Evolutionary conservation across 2,888 invertebrate genomes (phyloP), one percentile per base, ranked within the genome.

Genomic region (Adineta ricciae): DNA sequence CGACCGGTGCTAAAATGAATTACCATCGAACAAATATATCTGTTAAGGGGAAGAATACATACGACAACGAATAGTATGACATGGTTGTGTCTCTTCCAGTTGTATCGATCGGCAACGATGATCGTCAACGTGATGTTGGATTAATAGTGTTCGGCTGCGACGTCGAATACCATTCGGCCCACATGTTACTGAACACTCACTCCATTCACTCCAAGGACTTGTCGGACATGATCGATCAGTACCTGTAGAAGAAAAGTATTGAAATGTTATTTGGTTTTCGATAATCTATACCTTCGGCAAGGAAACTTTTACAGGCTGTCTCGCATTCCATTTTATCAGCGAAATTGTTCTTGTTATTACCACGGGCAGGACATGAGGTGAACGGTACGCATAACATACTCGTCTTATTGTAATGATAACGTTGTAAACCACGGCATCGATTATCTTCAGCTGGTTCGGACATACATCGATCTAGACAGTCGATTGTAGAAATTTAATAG

Each of bases 131-230:
- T n/a, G 32, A 24, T n/a, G 38, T 8, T 41, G 7, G 38, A 11
- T 41, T 9, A 78, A n/a, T 41, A 41, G 41, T 78, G 41, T n/a
- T 41, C 78, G 78, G 14, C 8, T 32, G n/a, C 78, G 38, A n/a
- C 41, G 38, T 19, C 41, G 78, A 9, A 38, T 11, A 41, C 78
- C 78, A 41, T 41, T 41, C 8, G 16, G 32, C 0, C 96, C 96
- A 90, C 96, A 96, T 27, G 93, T 92, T 11, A 93, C 94, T 88
- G 93, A 94, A 90, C 96, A 96, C 1, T 92, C 91, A 46, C 94
- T 93, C 96, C 96, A 96, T 83, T 93, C 93, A 46, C 94, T 92
- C 96, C 96, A 96, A 83, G 92, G 92, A 3, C 94, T 93, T 88
- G 95, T 92, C n/a, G n/a, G 16, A 56, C 84, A 84, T 78, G 78